Conservation (phyloP, 2,113 vertebrate species). For the Oenanthe oenanthe region DNA sequence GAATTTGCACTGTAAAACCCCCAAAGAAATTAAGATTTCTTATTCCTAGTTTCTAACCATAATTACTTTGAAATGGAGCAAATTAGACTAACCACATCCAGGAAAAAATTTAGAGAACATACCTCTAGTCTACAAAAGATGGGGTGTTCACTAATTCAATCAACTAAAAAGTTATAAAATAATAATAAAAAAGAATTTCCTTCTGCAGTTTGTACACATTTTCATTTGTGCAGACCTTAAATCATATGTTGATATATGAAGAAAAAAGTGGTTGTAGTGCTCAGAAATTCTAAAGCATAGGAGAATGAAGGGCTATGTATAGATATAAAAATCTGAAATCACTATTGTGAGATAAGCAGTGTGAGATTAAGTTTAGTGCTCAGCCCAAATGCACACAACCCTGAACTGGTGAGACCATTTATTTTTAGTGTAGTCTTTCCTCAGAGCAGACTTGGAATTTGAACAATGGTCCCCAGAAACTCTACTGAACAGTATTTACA, state of each 20-base stretch:
- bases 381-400: not conserved
- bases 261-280: not conserved
- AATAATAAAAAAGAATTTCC: not conserved
- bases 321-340: not conserved
- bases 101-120: not conserved
- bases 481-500: not conserved
- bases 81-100: not conserved
- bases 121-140: not conserved
- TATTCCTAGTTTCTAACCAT: not conserved
- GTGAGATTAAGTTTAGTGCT: not conserved
- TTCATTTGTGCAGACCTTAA: not conserved
- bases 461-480: not conserved
- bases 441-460: not conserved
- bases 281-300: not conserved
- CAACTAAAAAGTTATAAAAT: not conserved
- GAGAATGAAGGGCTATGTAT: not conserved
- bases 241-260: not conserved
- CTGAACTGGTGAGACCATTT: not conserved
- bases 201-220: not conserved
- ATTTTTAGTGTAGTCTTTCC: not conserved
- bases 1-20: not conserved
- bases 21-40: not conserved
- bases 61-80: not conserved
- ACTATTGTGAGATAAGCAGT: not conserved
- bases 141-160: not conserved